Base-by-base conservation (phyloP, 2,113 vertebrate species). In the Chamaea fasciata region DNA sequence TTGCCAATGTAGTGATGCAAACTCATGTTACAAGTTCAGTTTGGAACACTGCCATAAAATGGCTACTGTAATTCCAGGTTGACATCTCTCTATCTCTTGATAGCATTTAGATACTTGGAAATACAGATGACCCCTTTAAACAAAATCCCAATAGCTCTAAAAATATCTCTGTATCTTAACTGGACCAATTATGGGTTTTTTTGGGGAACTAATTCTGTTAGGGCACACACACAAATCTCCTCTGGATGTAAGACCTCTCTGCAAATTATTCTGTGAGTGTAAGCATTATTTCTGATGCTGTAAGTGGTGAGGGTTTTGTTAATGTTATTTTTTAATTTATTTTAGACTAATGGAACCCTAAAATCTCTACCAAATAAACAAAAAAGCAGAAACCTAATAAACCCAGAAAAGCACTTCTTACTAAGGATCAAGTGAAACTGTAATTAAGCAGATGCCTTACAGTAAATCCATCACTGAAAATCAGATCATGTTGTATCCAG, bases 11-110 rank as follows among this genome's bases (percentile, higher is more conserved):
- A 62, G 59, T 15, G 68, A 39, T 95, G 39, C 76, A 89, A 96
- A 90, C 83, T 81, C 83, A 13, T 63, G 56, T 69, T 92, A 87
- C 56, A 94, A 41, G 47, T 37, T 69, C 90, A 44, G 15, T 82
- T 89, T 81, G 80, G 82, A 92, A 89, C 50, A 3, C 75, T 92
- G 57, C 67, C 26, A 4, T 94, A 56, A 80, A 13, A 18, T 87
- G 83, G 42, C 83, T 76, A 12, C 89, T 69, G 78, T 68, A 53
- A 92, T 97, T 76, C 86, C 80, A 81, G 39, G 90, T 88, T 83
- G 81, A 95, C 60, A 8, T 80, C 37, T 57, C 9, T 56, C 81
- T 89, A 13, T 57, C 46, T 89, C 50, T 73, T 68, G 56, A 10
- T 50, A 64, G 27, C 56, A 16, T 79, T 82, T 35, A 50, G 50